Conservation (phyloP, 1,140 invertebrate species). For the Mya arenaria region DNA sequence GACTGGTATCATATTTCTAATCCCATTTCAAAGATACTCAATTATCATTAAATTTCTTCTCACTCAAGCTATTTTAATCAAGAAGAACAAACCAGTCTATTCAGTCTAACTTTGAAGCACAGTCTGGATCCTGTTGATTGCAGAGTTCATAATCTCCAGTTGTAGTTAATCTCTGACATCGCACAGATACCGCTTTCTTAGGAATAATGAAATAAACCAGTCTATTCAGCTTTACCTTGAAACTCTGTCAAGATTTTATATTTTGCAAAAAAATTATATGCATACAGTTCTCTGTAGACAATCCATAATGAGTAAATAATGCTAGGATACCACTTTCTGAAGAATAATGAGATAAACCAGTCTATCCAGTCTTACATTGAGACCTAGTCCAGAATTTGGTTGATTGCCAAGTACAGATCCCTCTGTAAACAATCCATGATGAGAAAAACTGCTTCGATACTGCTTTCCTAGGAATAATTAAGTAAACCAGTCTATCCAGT, state of each 20-base stretch:
- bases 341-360: too few species aligned
- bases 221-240: slow-evolving; percentile 77
- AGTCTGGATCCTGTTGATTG: slow-evolving; percentile 88
- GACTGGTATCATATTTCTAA: too few species aligned
- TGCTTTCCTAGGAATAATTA: too few species aligned
- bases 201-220: too few species aligned
- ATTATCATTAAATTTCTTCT: too few species aligned
- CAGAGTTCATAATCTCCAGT: slow-evolving; percentile 90
- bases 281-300: slow-evolving; percentile 89
- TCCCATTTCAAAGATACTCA: too few species aligned
- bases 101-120: slow-evolving; percentile 83
- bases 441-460: slow-evolving; percentile 90
- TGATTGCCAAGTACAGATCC: slow-evolving; percentile 92
- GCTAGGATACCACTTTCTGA: too few species aligned
- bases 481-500: not conserved
- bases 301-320: slow-evolving; percentile 90
- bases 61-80: too few species aligned
- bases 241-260: slow-evolving; percentile 88
- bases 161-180: slow-evolving; percentile 91
- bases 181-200: too few species aligned
- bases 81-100: too few species aligned
- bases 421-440: slow-evolving; percentile 87
- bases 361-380: slow-evolving; percentile 76
- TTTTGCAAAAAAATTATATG: slow-evolving; percentile 90
- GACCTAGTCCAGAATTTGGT: slow-evolving; percentile 88